Conservation (phyloP, 2,797 vertebrate genomes). For the Clarias platycephalus region DNA sequence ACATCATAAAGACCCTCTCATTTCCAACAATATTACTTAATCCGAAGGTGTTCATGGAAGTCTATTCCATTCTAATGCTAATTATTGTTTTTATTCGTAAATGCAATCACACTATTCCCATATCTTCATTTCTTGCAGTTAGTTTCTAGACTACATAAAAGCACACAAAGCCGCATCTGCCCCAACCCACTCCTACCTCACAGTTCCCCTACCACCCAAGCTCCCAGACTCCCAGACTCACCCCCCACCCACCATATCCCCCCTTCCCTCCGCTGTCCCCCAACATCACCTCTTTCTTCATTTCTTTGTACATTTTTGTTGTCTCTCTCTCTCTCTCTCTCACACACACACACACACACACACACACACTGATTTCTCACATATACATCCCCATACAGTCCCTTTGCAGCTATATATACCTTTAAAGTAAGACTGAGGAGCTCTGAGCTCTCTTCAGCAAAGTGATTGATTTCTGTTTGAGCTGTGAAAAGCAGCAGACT, state of each 20-base stretch:
- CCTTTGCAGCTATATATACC: neutral
- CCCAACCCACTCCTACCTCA: neutral
- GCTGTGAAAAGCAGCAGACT: constrained; percentile 24
- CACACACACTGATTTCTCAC: neutral
- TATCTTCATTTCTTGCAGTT: neutral
- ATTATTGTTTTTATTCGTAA: neutral
- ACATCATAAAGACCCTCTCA: neutral
- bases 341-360: neutral
- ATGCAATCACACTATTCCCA: neutral
- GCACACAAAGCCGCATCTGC: neutral
- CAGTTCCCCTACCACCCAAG: neutral
- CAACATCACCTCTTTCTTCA: neutral
- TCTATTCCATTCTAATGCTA: neutral
- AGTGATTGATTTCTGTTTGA: constrained; percentile 30
- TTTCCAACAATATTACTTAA: neutral
- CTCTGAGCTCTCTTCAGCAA: constrained; percentile 7
- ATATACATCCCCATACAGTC: constrained; percentile 9
- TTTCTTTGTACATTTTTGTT: neutral
- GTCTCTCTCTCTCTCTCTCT: no score
- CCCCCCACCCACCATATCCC: no score
- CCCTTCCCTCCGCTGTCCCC: neutral
- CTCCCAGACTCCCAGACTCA: no score
- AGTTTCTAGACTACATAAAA: neutral
- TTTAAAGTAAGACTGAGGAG: constrained; percentile 4
- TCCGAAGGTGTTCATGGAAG: neutral